Conservation (phyloP, 2,888 invertebrate species). For the Melieria crassipennis region DNA sequence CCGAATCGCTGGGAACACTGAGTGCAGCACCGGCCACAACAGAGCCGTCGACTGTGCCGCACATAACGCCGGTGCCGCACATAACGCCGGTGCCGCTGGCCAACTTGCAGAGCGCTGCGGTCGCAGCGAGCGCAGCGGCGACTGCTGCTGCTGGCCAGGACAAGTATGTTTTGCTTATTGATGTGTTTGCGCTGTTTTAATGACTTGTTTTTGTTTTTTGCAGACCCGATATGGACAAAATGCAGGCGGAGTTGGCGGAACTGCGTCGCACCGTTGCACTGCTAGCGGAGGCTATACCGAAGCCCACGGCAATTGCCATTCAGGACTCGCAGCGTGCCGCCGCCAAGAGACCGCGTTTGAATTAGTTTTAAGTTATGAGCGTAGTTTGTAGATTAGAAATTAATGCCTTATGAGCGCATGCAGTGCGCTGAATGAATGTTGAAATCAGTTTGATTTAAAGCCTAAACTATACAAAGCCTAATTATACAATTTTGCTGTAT, state of each 20-base stretch:
- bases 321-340: constrained; percentile 19
- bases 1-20: constrained; percentile 37
- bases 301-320: constrained; percentile 4
- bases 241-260: constrained; percentile 54
- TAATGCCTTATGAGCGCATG: too few relatives aligned
- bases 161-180: constrained; percentile 34
- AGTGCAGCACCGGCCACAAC: constrained; percentile 23
- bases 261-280: constrained; percentile 55
- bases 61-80: constrained; percentile 43
- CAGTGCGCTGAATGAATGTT: too few relatives aligned
- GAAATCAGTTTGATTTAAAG: too few relatives aligned
- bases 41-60: constrained; percentile 29
- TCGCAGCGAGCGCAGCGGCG: background rate
- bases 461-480: too few relatives aligned
- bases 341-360: constrained; percentile 20
- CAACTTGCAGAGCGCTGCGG: constrained; percentile 38
- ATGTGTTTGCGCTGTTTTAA: background rate
- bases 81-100: constrained; percentile 45
- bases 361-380: background rate
- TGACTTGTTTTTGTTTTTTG: constrained; percentile 5
- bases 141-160: constrained; percentile 21
- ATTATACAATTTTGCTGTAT: too few relatives aligned
- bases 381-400: too few relatives aligned
- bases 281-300: constrained; percentile 47
- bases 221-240: constrained; percentile 47